Conservation (phyloP, 2,797 vertebrate genomes). For the Euphonia xanthogaster region DNA sequence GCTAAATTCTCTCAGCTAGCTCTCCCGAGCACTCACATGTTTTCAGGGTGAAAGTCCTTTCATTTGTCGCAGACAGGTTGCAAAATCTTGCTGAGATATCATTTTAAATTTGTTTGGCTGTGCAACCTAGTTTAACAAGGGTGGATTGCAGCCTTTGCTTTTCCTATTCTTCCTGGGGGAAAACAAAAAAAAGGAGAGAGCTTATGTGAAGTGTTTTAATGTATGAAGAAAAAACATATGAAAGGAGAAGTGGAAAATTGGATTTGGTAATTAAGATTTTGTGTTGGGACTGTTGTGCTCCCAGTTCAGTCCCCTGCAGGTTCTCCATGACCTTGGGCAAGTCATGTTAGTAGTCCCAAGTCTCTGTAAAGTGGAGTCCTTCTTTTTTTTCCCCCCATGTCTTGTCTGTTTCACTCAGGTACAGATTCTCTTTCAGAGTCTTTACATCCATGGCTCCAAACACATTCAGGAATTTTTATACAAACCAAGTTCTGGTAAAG, state of each 20-base stretch:
- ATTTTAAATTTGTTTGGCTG: slow-evolving; percentile 43
- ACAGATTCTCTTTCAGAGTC: not conserved
- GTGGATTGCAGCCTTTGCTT: slow-evolving; percentile 24
- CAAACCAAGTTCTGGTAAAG: not conserved
- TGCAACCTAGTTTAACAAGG: slow-evolving; percentile 43
- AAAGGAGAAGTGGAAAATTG: slow-evolving; percentile 10
- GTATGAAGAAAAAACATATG: not conserved
- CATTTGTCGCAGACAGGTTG: slow-evolving; percentile 24
- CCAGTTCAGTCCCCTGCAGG: not conserved
- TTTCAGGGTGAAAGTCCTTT: slow-evolving; percentile 42
- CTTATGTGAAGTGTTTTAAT: slow-evolving; percentile 9
- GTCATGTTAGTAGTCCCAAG: not conserved
- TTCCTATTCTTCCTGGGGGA: slow-evolving; percentile 24
- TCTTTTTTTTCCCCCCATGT: not conserved
- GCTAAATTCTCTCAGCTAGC: slow-evolving; percentile 28
- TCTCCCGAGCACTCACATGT: not conserved
- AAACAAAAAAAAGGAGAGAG: not conserved
- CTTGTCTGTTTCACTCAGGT: not conserved
- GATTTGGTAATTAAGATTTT: slow-evolving; percentile 38
- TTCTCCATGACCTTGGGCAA: not conserved
- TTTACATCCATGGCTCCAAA: not conserved
- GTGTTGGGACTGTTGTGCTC: not conserved
- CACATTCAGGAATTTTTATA: not conserved
- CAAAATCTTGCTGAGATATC: slow-evolving; percentile 55
- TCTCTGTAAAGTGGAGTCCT: not conserved